Conservation (phyloP, 2,797 vertebrate species). For the Falco columbarius region DNA sequence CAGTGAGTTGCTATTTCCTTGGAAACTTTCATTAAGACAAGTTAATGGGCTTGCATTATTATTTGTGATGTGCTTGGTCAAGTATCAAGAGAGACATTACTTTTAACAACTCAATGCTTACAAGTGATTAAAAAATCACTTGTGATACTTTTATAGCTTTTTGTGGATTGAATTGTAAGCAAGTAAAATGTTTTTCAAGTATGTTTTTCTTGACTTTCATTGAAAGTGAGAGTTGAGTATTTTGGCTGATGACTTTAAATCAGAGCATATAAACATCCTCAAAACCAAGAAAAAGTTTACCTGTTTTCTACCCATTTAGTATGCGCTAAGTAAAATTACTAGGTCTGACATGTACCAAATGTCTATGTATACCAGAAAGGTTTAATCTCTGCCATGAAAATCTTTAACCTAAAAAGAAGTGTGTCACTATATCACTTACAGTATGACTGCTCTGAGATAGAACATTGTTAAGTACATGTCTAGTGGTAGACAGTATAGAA, state of each 20-base stretch:
- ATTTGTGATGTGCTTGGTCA: constrained; percentile 51
- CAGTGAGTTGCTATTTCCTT: not conserved
- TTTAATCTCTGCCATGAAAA: not conserved
- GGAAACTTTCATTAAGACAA: constrained; percentile 51
- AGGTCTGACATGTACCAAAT: not conserved
- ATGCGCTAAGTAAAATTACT: not conserved
- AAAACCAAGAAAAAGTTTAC: not conserved
- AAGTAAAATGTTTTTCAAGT: constrained; percentile 5
- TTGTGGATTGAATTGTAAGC: not conserved
- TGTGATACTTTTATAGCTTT: constrained; percentile 3
- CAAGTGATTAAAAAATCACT: constrained; percentile 39
- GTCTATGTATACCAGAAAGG: not conserved
- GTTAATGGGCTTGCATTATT: constrained; percentile 32
- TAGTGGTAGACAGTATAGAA: not conserved
- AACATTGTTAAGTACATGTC: not conserved
- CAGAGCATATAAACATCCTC: not conserved
- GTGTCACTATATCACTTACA: not conserved
- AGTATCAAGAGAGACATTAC: constrained; percentile 28
- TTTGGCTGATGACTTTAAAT: not conserved
- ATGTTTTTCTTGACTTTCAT: not conserved
- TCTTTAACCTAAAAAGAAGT: not conserved
- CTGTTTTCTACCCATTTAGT: not conserved
- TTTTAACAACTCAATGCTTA: constrained; percentile 20
- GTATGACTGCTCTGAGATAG: not conserved
- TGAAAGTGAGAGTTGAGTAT: not conserved